These are phyloP conservation scores for Gymnorhina tibicen DNA, from an alignment of 2,113 vertebrate genomes.

Conservation along the genomic window DNA sequence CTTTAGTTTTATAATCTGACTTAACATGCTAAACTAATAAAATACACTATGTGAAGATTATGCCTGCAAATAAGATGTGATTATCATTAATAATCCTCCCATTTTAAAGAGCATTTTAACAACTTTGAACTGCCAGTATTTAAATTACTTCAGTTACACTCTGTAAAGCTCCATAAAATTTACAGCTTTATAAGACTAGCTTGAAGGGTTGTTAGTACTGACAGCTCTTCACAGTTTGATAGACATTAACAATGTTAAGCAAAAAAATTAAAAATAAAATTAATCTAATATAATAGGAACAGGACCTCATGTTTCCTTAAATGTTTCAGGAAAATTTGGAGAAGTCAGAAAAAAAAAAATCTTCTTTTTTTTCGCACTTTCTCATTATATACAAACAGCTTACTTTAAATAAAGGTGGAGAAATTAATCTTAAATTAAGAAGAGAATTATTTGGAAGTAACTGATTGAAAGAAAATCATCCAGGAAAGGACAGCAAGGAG, in stretches of 20 bases:
- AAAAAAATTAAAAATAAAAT: neutral
- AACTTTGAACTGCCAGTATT: slow-evolving; percentile 45
- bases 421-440: neutral
- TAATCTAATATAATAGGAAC: neutral
- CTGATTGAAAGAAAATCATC: neutral
- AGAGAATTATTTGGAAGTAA: neutral
- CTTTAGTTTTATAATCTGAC: neutral
- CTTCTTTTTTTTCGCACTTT: neutral
- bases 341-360: neutral
- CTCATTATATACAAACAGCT: neutral
- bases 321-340: neutral
- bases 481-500: neutral
- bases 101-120: slow-evolving; percentile 19
- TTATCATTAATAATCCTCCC: slow-evolving; percentile 49
- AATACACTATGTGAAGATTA: neutral
- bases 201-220: neutral
- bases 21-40: slow-evolving; percentile 28
- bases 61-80: slow-evolving; percentile 27
- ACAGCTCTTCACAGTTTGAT: neutral
- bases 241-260: neutral
- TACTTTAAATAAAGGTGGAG: neutral
- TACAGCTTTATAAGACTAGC: neutral
- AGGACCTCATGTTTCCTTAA: neutral
- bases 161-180: slow-evolving; percentile 34
- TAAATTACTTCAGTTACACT: slow-evolving; percentile 18